Evolutionary conservation across 2,113 vertebrate species (phyloP).

Genomic region (Oceanodroma tethys): DNA sequence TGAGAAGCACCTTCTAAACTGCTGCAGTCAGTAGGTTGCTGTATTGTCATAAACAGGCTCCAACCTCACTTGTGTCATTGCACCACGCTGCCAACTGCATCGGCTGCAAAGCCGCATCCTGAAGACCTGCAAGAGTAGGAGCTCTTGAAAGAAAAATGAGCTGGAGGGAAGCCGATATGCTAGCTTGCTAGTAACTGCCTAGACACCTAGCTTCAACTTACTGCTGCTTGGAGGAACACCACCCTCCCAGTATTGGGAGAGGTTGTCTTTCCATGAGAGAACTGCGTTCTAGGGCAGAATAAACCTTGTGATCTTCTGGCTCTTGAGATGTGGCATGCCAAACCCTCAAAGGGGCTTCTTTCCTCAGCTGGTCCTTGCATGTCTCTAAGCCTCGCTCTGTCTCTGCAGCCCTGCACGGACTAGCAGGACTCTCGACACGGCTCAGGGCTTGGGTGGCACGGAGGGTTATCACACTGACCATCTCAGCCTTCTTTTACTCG

Average conservation of each 20-base stretch:
- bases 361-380: not conserved
- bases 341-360: not conserved
- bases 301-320: not conserved
- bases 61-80: not conserved
- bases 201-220: not conserved
- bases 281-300: not conserved
- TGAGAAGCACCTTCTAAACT: not conserved
- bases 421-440: not conserved
- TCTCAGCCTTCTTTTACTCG: not conserved
- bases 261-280: not conserved
- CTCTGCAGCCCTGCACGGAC: not conserved
- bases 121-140: not conserved
- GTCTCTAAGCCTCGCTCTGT: fast-evolving
- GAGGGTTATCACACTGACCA: no score
- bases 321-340: not conserved
- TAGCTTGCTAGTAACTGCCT: not conserved
- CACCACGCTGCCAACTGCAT: not conserved
- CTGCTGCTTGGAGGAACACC: not conserved
- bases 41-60: not conserved
- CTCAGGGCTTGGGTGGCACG: not conserved
- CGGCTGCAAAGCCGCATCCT: not conserved
- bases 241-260: not conserved
- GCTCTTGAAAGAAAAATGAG: not conserved
- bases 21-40: not conserved
- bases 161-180: not conserved